Evolutionary conservation across 2,113 vertebrate genomes (phyloP), one percentile per base, ranked within the genome.

Genomic region (Mus spicilegus): DNA sequence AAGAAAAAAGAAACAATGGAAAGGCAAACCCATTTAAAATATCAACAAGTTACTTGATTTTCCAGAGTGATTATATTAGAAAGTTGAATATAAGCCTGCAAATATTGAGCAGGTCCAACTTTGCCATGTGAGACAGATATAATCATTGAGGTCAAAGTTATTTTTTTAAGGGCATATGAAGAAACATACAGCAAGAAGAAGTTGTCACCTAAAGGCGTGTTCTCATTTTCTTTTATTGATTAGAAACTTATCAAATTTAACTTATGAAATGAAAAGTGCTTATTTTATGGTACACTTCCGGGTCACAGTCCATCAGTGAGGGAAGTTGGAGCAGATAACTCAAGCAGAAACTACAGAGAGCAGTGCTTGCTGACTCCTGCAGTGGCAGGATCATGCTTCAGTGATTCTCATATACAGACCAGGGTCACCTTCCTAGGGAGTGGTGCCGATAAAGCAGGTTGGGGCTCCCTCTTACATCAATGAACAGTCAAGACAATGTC

Each of bases 21-120:
- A 97, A 87, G 84, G 95, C 80, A 97, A 97, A 96, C 67, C 76
- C 33, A 97, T 97, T 97, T 97, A 97, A 69, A 96, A 97, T 96
- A 78, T 88, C 97, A 95, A 82, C 73, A 96, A 96, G 69, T 95
- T 92, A 36, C 84, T 97, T 91, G 86, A 96, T 92, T 87, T 97
- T n/a, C 46, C 77, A 95, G 97, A 96, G 91, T 97, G 87, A 51
- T 84, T 96, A 93, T 97, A 22, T 24, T n/a, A n/a, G 3, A 51
- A 54, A 9, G 5, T 1, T 51, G 36, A 93, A 88, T 78, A 24
- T 58, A 96, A 67, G 42, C 11, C 26, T 9, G 22, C 36, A 73
- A 14, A 54, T 0, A 39, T 24, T 30, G 8, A 17, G 9, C 14
- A 22, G 14, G 19, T 3, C 6, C 3, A 56, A 73, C 0, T 30